Conservation (phyloP, 2,113 vertebrate species). For the Ictalurus punctatus region DNA sequence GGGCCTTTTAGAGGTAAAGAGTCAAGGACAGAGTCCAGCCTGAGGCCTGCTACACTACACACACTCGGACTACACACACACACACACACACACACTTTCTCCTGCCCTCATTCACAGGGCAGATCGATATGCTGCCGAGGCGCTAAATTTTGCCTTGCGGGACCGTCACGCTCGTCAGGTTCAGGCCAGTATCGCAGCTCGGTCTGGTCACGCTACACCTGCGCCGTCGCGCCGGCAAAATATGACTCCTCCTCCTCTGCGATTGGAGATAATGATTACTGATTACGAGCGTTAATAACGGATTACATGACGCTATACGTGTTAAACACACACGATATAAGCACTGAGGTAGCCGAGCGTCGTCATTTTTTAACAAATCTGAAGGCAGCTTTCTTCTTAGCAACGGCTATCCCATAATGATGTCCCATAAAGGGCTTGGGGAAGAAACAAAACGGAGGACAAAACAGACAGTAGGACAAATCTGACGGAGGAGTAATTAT, state of each 20-base stretch:
- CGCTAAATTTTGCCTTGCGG: constrained; percentile 76
- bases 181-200: constrained; percentile 52
- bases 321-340: background rate
- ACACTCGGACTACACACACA: constrained; percentile 13
- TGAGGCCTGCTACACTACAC: constrained; percentile 51
- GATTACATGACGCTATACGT: background rate
- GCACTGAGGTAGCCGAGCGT: background rate
- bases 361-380: background rate
- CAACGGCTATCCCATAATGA: background rate
- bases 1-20: constrained; percentile 66
- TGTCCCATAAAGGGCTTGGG: background rate
- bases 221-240: background rate
- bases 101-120: constrained; percentile 60
- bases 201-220: background rate
- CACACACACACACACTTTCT: constrained; percentile 46
- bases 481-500: background rate
- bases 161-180: constrained; percentile 67
- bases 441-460: background rate
- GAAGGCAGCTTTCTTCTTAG: background rate
- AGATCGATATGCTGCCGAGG: constrained; percentile 78
- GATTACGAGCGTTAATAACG: background rate
- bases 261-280: background rate
- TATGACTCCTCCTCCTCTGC: background rate
- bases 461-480: background rate
- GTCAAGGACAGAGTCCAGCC: constrained; percentile 74